Percentiles rank a stretch among this genome's conserved stretches.
phyloP scores from a whole-genome alignment of 2,888 invertebrate species.

The Diplolepis rosae region DNA sequence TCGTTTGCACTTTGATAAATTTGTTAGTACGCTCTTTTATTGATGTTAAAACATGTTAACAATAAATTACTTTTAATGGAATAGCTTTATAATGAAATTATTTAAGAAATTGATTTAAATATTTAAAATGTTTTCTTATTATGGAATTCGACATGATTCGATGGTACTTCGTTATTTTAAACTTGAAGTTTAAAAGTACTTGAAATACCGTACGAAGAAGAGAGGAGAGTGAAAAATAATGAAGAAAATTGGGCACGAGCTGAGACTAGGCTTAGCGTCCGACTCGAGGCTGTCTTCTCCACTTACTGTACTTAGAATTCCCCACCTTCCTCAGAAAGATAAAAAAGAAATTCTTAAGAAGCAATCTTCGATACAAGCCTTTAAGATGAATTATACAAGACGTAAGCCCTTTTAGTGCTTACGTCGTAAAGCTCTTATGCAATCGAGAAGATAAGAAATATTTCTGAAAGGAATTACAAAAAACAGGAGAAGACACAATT shows the following conservation, averaged over 20 bases:
- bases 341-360: neutral
- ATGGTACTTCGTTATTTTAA: neutral
- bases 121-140: no score
- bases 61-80: neutral
- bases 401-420: conserved; percentile 4
- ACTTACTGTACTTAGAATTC: conserved; percentile 33
- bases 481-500: neutral
- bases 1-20: neutral
- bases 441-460: conserved; percentile 7
- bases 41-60: neutral
- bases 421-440: conserved; percentile 14
- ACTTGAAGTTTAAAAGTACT: neutral
- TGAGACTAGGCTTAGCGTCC: conserved; percentile 46
- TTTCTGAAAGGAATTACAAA: neutral
- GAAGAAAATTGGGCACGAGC: conserved; percentile 29
- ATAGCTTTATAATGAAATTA: no score
- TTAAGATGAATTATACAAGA: conserved; percentile 23
- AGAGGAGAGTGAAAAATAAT: conserved; percentile 18
- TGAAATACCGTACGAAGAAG: conserved; percentile 1
- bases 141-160: neutral
- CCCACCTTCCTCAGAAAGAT: neutral
- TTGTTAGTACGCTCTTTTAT: neutral
- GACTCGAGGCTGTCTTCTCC: conserved; percentile 42
- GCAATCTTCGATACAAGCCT: conserved; percentile 9
- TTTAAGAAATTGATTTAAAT: no score